Evolutionary conservation across 1,140 invertebrate genomes (phyloP), one percentile per base, ranked within the genome.

Genomic region (Drepana arcuata): DNA sequence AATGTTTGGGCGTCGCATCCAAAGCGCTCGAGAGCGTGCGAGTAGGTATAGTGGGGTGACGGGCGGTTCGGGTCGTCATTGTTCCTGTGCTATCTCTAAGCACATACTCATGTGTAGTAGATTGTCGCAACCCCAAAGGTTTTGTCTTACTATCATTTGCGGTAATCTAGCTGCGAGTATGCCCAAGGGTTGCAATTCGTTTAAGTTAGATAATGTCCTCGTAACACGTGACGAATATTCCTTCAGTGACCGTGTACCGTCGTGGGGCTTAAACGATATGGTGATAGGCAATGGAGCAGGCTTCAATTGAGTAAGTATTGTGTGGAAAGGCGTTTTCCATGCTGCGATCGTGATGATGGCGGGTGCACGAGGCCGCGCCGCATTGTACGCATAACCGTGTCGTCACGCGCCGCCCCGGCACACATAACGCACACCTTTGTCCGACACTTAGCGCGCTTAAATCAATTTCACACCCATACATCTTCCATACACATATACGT

Each of bases 401-500:
- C 42, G 60, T 77, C 72, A 77, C 67, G 69, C 61, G 55, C 48
- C 37, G 43, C 39, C 40, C 32, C 34, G 26, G 23, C 41, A 41
- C 34, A 61, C 58, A 56, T 56, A 52, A 57, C 48, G 44, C 43
- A 34, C 30, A 41, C 37, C 37, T 42, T 62, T 66, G 58, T 61
- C 46, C 26, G 36, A 40, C 41, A 50, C 34, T 46, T 60, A 67
- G 49, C 60, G 57, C 42, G 57, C 45, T 42, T 42, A 53, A 69
- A 70, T 74, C 52, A 60, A 74, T 78, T 74, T 73, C 60, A 74
- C 59, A 60, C 55, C 37, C 34, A 40, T 40, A 38, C 53, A 46
- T 48, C 46, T 57, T 18, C 28, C 36, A 25, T 40, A 46, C 38
- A 47, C 40, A 40, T 53, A 60, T 57, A 49, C 62, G 55, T 69